A percentile compares a stretch with the other conserved stretches of the same genome.
phyloP scores from a whole-genome alignment of 2,113 vertebrate genomes.

The Australoheros scitulus region DNA sequence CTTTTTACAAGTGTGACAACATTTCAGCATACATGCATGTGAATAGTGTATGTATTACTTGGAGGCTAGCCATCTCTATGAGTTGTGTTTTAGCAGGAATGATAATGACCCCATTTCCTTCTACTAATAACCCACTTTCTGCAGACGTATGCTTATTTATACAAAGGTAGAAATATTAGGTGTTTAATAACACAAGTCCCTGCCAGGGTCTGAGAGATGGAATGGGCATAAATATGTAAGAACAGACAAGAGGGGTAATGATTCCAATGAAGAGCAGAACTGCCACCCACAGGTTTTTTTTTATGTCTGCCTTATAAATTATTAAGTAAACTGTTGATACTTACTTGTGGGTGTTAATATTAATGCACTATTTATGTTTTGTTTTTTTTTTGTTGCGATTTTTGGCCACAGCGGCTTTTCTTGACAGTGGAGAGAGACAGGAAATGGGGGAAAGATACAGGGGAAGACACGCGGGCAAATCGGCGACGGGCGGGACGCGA shows the following conservation, averaged over 20 bases:
- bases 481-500: too few relatives aligned
- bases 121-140: conserved; percentile 38
- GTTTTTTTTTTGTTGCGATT: too few relatives aligned
- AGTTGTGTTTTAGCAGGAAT: conserved; percentile 30
- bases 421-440: too few relatives aligned
- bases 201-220: not conserved
- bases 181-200: conserved; percentile 18
- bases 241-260: not conserved
- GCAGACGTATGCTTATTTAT: conserved; percentile 51
- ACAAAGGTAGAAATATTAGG: conserved; percentile 52
- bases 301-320: conserved; percentile 10
- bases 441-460: too few relatives aligned
- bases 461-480: too few relatives aligned
- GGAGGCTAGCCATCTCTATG: not conserved
- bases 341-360: not conserved
- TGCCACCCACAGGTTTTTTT: not conserved
- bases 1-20: not conserved
- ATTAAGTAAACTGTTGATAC: not conserved
- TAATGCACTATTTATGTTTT: not conserved
- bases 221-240: not conserved
- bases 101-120: conserved; percentile 61
- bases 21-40: not conserved
- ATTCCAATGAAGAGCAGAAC: conserved; percentile 11
- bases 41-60: conserved; percentile 28
- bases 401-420: too few relatives aligned